Base-by-base conservation (phyloP, 2,888 invertebrate genomes). In the Drosophila tripunctata region DNA sequence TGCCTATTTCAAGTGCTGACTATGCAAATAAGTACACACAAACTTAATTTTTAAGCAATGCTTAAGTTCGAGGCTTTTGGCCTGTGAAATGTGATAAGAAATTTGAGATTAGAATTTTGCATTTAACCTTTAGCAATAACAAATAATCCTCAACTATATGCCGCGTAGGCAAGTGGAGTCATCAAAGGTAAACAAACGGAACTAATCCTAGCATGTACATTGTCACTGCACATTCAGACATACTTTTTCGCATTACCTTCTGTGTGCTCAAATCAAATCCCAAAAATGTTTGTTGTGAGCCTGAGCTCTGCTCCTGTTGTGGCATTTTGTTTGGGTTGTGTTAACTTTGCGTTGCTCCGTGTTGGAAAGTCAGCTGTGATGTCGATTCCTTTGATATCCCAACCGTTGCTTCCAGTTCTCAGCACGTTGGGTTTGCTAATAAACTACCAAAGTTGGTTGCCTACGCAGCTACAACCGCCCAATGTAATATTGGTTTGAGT, bases 181-280 rank as follows among this genome's bases (percentile, higher is more conserved):
- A 5, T 2, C 41, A 17, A 12, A n/a, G 30, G 27, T 12, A 38
- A 40, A 21, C 17, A 36, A 44, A 4, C 36, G 10, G 0, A 48
- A 36, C 35, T 35, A 24, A 15, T 31, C 6, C 44, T 30, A 45
- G 17, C 27, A 12, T 10, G 5, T 19, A 38, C n/a, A 6, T 6
- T 17, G 7, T 10, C 10, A 17, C n/a, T n/a, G n/a, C 1, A 27
- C 2, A n/a, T 14, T 8, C 2, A 7, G 22, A 8, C 15, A 40
- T 38, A n/a, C 17, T 8, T 27, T 7, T 8, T n/a, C 22, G 8
- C 2, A 66, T 79, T 50, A 88, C 96, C 94, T 95, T 95, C 92
- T 96, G 96, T 22, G 96, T 96, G 90, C 96, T 96, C 90, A 96
- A 94, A 93, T 97, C 96, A 85, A 97, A 93, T 64, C 96, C 96